Base-by-base conservation (phyloP, 1,140 invertebrate species). In the Megathymus violae region DNA sequence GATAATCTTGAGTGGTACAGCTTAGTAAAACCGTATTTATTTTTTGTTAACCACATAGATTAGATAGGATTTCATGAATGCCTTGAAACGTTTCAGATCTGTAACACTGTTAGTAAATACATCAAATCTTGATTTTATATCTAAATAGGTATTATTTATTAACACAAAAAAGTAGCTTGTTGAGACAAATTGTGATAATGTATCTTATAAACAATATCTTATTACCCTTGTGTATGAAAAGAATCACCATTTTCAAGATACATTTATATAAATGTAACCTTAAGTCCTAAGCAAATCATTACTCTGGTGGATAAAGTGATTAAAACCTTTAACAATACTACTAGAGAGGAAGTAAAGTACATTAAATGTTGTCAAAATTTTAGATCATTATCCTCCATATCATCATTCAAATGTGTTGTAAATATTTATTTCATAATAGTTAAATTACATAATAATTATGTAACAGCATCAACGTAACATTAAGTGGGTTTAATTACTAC, bases 41-140 rank as follows among this genome's bases (percentile, higher is more conserved):
- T 22, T 22, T 22, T 22, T 22, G 2, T n/a, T n/a, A n/a, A n/a
- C n/a, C n/a, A n/a, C n/a, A n/a, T n/a, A n/a, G n/a, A n/a, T n/a
- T n/a, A n/a, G n/a, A 43, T 56, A 31, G 41, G 14, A 56, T 31
- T 46, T 11, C 11, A 13, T 25, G 11, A 22, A 13, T 46, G 22
- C 16, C 19, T 46, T 46, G n/a, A 46, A 46, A 46, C 1, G 25
- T 46, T 22, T 46, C 44, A 46, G 19, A 46, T 46, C 44, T 46
- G 13, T 13, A n/a, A 27, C 9, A 36, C 16, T 46, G n/a, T 34
- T 19, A 6, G 27, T 19, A 7, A 11, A 25, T 58, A 36, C n/a
- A 11, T 58, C 44, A 58, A 58, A 43, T 58, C 41, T 46, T 46
- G 41, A 44, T 13, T 58, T 58, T 46, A 25, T 34, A 58, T 41